Evolutionary conservation across 1,140 invertebrate genomes (phyloP).

Genomic region (Drosophila melanogaster): Release_6_plus_ISO1_MT NC_004354.4:15562001-15562500

Average conservation of each 20-base stretch:
- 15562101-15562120: slow-evolving; percentile 56
- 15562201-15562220: slow-evolving; percentile 25
- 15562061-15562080: neutral
- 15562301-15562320: neutral
- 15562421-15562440: slow-evolving; percentile 33
- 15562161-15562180: no score
- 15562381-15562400: slow-evolving; percentile 11
- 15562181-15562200: neutral
- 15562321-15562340: neutral
- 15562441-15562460: slow-evolving; percentile 7
- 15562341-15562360: neutral
- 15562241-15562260: slow-evolving; percentile 3
- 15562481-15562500: neutral
- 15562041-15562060: neutral
- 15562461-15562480: neutral
- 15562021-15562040: neutral
- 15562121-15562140: slow-evolving; percentile 55
- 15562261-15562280: slow-evolving; percentile 12
- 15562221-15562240: slow-evolving; percentile 29
- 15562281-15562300: slow-evolving; percentile 9
- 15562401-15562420: slow-evolving; percentile 12
- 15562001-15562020: slow-evolving; percentile 13
- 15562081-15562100: slow-evolving; percentile 8
- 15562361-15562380: slow-evolving; percentile 62
- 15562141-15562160: slow-evolving; percentile 46